Conservation (phyloP, 2,797 vertebrate genomes). For the Enteromius fasciolatus region DNA sequence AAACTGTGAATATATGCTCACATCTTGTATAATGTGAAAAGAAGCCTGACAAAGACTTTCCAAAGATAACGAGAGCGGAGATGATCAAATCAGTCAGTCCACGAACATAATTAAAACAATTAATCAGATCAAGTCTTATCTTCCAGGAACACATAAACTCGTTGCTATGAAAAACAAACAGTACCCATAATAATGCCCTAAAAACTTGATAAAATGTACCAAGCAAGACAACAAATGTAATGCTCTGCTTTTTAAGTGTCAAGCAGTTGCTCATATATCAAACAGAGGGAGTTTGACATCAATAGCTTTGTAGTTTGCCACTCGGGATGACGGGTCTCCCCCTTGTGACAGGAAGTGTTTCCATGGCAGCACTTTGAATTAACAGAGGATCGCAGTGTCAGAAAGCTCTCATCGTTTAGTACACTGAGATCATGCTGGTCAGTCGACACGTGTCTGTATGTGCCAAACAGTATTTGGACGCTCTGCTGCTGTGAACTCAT, state of each 20-base stretch:
- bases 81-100: conserved; percentile 34
- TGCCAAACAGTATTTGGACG: conserved; percentile 17
- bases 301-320: conserved; percentile 47
- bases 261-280: conserved; percentile 24
- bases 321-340: conserved; percentile 29
- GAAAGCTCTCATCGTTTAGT: conserved; percentile 14
- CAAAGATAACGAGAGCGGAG: conserved; percentile 5
- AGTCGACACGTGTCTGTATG: conserved; percentile 17
- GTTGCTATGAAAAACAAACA: background rate
- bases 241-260: background rate
- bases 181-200: background rate
- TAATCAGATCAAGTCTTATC: conserved; percentile 33
- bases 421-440: conserved; percentile 29
- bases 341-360: conserved; percentile 47
- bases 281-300: conserved; percentile 28
- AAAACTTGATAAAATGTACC: background rate
- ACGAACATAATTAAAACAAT: conserved; percentile 38
- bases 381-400: conserved; percentile 40
- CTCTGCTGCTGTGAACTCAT: background rate
- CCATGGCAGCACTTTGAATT: conserved; percentile 52
- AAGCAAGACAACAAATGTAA: conserved; percentile 7
- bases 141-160: conserved; percentile 18
- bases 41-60: conserved; percentile 11
- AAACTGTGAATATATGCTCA: conserved; percentile 7
- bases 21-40: conserved; percentile 18